phyloP scores from a whole-genome alignment of 2,888 invertebrate species.

The Tetragnatha montana region DNA sequence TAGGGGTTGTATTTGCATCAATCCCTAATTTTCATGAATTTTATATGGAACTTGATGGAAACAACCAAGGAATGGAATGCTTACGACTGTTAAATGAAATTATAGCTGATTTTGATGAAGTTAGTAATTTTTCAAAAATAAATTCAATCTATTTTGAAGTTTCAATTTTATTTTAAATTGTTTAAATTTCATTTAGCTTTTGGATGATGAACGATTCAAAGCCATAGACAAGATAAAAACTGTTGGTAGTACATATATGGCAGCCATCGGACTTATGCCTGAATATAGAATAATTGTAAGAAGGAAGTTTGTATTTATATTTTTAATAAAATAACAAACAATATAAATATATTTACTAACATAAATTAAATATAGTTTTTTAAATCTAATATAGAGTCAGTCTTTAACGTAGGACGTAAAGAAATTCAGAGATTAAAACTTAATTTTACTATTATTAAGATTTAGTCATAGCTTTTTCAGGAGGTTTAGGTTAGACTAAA shows the following conservation, averaged over 20 bases:
- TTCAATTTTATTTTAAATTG: background rate
- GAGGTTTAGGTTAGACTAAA: background rate
- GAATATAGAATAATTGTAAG: constrained; percentile 81
- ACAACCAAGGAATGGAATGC: constrained; percentile 93
- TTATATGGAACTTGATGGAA: constrained; percentile 93
- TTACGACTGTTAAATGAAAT: constrained; percentile 91
- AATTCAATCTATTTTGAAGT: background rate
- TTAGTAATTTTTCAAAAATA: constrained; percentile 75
- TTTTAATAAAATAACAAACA: background rate
- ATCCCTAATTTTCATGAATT: constrained; percentile 96
- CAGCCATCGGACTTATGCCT: constrained; percentile 91
- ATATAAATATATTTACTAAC: background rate
- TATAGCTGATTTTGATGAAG: constrained; percentile 95
- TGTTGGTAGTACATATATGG: constrained; percentile 94
- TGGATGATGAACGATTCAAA: constrained; percentile 89
- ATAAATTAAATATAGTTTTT: background rate
- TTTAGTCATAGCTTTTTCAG: no score
- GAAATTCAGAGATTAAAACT: background rate
- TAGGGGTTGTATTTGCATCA: constrained; percentile 93
- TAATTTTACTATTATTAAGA: no score
- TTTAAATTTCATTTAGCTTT: constrained; percentile 79
- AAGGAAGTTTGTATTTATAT: constrained; percentile 5
- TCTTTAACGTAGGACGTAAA: no score
- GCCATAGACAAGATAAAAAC: constrained; percentile 96
- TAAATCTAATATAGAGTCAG: no score